phyloP scores from a whole-genome alignment of 2,113 vertebrate species.

The Dasyprocta punctata region DNA sequence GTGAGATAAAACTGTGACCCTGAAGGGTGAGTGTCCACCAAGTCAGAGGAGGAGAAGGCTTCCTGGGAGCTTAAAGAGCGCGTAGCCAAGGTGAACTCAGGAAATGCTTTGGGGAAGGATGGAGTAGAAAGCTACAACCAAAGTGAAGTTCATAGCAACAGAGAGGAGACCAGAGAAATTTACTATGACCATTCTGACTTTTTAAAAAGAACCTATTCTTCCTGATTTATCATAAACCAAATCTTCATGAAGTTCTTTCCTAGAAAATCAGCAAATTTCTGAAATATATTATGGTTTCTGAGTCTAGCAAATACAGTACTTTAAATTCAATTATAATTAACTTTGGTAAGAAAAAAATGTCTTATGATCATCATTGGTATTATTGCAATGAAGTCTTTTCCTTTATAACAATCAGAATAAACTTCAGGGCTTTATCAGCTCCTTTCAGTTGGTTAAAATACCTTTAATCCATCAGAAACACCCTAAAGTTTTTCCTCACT shows the following conservation, averaged over 20 bases:
- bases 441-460: slow-evolving; percentile 56
- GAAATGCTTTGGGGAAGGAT: neutral
- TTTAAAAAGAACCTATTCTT: neutral
- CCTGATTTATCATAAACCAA: slow-evolving; percentile 43
- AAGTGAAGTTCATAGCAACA: neutral
- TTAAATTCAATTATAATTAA: slow-evolving; percentile 63
- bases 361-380: neutral
- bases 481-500: neutral
- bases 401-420: slow-evolving; percentile 44
- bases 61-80: neutral
- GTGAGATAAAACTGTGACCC: neutral
- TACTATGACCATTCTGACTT: neutral
- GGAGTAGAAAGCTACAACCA: neutral
- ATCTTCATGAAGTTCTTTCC: neutral
- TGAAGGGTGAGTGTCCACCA: neutral
- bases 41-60: neutral
- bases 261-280: slow-evolving; percentile 23
- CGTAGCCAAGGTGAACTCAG: neutral
- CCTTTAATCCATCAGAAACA: slow-evolving; percentile 61
- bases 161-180: neutral
- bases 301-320: neutral
- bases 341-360: slow-evolving; percentile 36
- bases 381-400: slow-evolving; percentile 59
- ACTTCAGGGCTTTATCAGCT: neutral
- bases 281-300: slow-evolving; percentile 41